Evolutionary conservation across 1,140 invertebrate genomes (phyloP).

Genomic region (Amphibalanus amphitrite): DNA sequence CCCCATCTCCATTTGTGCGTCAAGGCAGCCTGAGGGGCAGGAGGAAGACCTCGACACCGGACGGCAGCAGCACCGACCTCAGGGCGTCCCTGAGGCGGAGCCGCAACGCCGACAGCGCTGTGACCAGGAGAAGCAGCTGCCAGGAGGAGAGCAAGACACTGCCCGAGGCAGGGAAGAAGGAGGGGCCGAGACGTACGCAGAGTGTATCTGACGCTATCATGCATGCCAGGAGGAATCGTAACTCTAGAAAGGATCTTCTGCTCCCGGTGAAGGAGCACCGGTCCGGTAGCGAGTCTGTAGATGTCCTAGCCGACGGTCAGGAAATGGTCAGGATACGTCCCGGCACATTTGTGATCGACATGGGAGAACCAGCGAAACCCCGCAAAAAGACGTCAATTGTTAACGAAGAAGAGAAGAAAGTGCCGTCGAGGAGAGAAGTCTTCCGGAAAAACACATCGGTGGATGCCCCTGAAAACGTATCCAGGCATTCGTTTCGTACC

Average conservation of each 20-base stretch:
- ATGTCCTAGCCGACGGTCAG: not conserved
- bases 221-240: not conserved
- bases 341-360: not conserved
- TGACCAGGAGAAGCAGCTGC: not conserved
- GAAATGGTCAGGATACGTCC: not conserved
- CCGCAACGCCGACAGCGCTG: not conserved
- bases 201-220: not conserved
- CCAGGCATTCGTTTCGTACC: too few relatives aligned
- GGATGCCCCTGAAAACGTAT: too few relatives aligned
- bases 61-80: not conserved
- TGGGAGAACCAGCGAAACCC: too few relatives aligned
- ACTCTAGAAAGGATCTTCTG: not conserved
- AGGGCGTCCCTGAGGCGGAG: not conserved
- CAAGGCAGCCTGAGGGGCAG: not conserved
- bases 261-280: not conserved
- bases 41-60: not conserved
- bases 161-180: not conserved
- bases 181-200: not conserved
- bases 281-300: not conserved
- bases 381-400: too few relatives aligned
- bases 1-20: not conserved
- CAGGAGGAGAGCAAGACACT: not conserved
- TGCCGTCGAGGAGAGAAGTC: too few relatives aligned
- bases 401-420: too few relatives aligned
- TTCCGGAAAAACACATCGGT: too few relatives aligned